A percentile compares a stretch with the other conserved stretches of the same genome.
Evolutionary conservation across 2,888 invertebrate genomes (phyloP).

Genomic region (Poecilus cupreus): DNA sequence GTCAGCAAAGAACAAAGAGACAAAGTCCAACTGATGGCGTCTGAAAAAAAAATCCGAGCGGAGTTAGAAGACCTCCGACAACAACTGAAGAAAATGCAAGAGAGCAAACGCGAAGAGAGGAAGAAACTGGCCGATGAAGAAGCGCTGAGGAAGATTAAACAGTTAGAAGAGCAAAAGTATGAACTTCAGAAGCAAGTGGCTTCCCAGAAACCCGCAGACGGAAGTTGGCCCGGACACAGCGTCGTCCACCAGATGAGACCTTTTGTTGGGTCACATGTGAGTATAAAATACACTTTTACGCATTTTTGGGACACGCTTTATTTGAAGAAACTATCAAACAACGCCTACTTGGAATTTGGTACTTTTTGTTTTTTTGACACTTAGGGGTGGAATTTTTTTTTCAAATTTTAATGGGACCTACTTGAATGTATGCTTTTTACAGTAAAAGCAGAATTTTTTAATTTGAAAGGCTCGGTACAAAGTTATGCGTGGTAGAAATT

Average conservation of each 20-base stretch:
- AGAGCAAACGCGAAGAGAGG: constrained; percentile 88
- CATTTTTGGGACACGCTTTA: no score
- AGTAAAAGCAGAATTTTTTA: no score
- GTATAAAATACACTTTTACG: background rate
- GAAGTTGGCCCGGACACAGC: constrained; percentile 72
- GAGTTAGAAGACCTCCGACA: constrained; percentile 93
- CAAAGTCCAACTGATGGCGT: constrained; percentile 96
- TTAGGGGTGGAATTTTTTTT: no score
- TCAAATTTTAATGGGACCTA: no score
- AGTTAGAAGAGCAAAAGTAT: constrained; percentile 94
- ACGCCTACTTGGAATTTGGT: no score
- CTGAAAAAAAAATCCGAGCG: constrained; percentile 91
- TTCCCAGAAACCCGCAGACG: constrained; percentile 84
- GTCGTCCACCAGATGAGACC: constrained; percentile 78
- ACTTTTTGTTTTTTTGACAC: no score
- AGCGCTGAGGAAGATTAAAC: constrained; percentile 93
- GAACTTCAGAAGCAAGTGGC: constrained; percentile 94
- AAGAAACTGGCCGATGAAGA: constrained; percentile 96
- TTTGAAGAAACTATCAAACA: no score
- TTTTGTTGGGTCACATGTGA: constrained; percentile 82
- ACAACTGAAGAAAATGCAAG: constrained; percentile 90
- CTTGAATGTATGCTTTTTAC: no score
- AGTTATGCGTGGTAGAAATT: no score
- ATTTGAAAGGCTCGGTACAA: no score
- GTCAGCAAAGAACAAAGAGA: constrained; percentile 97